These are phyloP conservation scores for Mionectes olivaceus DNA, from an alignment of 2,797 vertebrate species.

Conservation along the genomic window DNA sequence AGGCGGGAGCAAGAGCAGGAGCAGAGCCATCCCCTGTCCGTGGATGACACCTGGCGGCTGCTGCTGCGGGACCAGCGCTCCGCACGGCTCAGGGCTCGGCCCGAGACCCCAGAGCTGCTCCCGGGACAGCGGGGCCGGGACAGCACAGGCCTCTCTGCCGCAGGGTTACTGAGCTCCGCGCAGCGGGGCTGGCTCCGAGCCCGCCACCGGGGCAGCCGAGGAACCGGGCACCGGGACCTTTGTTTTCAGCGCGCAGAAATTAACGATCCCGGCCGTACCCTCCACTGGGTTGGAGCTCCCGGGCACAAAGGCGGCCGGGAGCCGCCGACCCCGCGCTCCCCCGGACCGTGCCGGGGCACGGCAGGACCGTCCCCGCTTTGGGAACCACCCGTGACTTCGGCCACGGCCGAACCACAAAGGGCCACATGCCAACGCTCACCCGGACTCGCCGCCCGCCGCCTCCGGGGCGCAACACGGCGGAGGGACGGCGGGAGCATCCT, in stretches of 20 bases:
- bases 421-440: background rate
- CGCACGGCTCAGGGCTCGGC: background rate
- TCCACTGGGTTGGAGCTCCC: background rate
- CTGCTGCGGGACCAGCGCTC: background rate
- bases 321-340: background rate
- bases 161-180: background rate
- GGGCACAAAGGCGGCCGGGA: background rate
- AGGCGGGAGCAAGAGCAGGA: background rate
- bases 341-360: background rate
- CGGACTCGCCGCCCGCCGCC: background rate
- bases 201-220: background rate
- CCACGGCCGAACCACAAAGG: background rate
- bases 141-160: background rate
- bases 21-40: background rate
- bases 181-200: background rate
- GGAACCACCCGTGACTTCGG: background rate
- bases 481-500: background rate
- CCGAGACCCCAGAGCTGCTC: background rate
- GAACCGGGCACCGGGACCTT: background rate
- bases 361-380: background rate
- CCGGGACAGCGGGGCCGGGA: background rate
- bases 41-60: slow-evolving; percentile 62
- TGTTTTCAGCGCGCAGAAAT: background rate
- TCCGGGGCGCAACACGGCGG: background rate
- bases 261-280: no score